Base-by-base conservation (phyloP, 2,888 invertebrate species). In the Liposcelis brunnea region DNA sequence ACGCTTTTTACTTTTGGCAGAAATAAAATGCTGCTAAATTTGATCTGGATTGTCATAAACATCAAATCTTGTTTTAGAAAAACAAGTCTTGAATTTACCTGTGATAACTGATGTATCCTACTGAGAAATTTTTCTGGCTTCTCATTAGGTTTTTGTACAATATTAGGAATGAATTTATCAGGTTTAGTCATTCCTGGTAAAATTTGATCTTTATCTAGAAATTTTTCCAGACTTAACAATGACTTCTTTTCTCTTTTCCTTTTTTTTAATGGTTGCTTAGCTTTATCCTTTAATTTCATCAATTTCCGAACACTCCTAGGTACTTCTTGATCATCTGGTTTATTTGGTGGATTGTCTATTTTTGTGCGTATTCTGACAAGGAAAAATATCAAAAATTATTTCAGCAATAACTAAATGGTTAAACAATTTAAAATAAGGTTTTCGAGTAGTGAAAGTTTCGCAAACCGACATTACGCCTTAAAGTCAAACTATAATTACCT, bases 271-370 rank as follows among this genome's bases (percentile, higher is more conserved):
- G 62, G 56, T 50, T 49, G 60, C 54, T 67, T 67, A 0, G 61
- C 60, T 45, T 62, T 61, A 35, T 74, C 66, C 49, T 71, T 70
- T 1, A 77, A 55, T 50, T 70, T 67, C 12, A 81, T 76, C 42
- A 85, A 62, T 42, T 72, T 67, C 26, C 67, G 64, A n/a, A 85
- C 63, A 50, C 77, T 80, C 50, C 73, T 76, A 0, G 85, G 80
- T 21, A 83, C 61, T n/a, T 75, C 74, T 59, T 86, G 83, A 2
- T 77, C 74, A 51, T 80, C 76, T 2, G 71, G 68, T 53, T 78
- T 70, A 34, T 66, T 66, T 1, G 86, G 85, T 1, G 85, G 80
- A 45, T 75, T 74, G 61, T 86, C 81, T 47, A 81, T 77, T 61
- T 80, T 77, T 31, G 71, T 68, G 58, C 76, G 75, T 53, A 84